Conservation (phyloP, 2,113 vertebrate genomes). For the Phaethon lepturus region DNA sequence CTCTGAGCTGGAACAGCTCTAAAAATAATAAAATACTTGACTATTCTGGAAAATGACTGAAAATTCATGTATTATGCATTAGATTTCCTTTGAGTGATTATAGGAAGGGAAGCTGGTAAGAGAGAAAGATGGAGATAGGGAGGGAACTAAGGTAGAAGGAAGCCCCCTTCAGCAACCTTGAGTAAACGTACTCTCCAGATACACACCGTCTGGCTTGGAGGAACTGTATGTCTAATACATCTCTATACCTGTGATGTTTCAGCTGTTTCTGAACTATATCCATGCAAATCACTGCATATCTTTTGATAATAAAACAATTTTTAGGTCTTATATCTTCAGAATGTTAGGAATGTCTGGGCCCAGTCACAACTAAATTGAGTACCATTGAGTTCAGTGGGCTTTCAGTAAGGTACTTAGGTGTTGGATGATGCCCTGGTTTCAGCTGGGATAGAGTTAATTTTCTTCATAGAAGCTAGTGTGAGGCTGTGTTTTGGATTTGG, state of each 20-base stretch:
- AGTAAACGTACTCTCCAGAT: not conserved
- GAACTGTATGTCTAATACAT: not conserved
- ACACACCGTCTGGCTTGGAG: not conserved
- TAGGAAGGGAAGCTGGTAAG: not conserved
- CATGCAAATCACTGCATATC: rapidly evolving
- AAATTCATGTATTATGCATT: not conserved
- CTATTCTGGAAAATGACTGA: not conserved
- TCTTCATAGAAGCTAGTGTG: too few species aligned
- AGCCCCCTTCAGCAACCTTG: not conserved
- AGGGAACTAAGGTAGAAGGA: not conserved
- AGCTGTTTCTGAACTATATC: not conserved
- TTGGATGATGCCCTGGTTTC: too few species aligned
- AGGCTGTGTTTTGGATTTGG: too few species aligned
- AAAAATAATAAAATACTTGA: not conserved
- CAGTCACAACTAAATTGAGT: not conserved
- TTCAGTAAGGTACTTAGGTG: not conserved
- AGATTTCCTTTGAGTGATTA: not conserved
- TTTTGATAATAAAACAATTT: not conserved
- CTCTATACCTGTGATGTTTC: not conserved
- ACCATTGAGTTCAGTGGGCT: not conserved
- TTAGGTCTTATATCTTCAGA: not conserved
- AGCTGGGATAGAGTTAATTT: too few species aligned
- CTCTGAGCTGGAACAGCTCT: not conserved
- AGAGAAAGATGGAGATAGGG: not conserved
- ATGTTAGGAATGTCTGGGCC: not conserved